Conservation (phyloP, 2,113 vertebrate genomes). For the Ictalurus punctatus region DNA sequence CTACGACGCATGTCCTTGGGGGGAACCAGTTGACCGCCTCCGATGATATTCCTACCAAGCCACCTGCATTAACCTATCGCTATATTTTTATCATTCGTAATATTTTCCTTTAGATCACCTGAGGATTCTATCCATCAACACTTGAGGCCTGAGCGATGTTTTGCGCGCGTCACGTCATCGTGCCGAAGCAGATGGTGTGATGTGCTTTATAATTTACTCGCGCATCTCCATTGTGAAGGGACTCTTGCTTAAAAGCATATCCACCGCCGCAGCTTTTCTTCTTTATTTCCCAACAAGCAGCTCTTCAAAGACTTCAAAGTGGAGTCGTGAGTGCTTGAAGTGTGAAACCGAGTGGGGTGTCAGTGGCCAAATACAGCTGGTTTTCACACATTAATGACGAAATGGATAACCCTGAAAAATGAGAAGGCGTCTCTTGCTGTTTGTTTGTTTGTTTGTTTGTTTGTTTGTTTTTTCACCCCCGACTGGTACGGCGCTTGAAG, state of each 20-base stretch:
- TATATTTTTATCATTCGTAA: neutral
- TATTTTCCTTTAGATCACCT: neutral
- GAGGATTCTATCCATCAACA: neutral
- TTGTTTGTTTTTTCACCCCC: neutral
- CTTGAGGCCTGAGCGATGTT: neutral
- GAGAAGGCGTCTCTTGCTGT: neutral
- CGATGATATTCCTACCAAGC: neutral
- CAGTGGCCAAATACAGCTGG: conserved; percentile 57
- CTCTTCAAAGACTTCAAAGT: conserved; percentile 54
- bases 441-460: conserved; percentile 3
- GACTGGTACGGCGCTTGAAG: neutral
- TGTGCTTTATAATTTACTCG: conserved; percentile 25
- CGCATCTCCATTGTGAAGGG: neutral
- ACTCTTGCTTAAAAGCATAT: conserved; percentile 20
- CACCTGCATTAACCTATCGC: neutral
- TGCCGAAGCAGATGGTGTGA: neutral
- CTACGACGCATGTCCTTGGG: no score
- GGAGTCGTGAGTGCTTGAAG: conserved; percentile 27
- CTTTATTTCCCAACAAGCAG: conserved; percentile 44
- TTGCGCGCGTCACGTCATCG: neutral
- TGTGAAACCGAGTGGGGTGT: conserved; percentile 37
- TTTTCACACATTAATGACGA: conserved; percentile 45
- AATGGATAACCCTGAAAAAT: conserved; percentile 26
- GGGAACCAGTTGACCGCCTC: no score
- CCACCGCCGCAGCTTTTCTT: conserved; percentile 4